Conservation (phyloP, 2,113 vertebrate species). For the Onychorhynchus coronatus region DNA sequence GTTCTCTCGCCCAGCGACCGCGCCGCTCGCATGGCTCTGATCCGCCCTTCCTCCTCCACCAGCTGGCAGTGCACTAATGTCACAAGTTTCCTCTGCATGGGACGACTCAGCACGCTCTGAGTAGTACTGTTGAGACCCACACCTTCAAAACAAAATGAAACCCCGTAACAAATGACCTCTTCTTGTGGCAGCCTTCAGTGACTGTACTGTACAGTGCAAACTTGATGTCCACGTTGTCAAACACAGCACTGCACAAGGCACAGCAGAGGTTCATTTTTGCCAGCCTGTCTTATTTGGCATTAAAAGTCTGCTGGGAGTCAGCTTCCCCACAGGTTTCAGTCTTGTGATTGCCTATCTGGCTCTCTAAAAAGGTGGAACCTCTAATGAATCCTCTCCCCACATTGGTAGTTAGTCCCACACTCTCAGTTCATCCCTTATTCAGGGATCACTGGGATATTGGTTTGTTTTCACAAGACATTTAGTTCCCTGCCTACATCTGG, state of each 20-base stretch:
- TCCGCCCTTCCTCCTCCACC: slow-evolving; percentile 95
- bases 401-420: background rate
- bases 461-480: background rate
- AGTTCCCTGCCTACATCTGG: background rate
- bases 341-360: background rate
- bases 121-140: slow-evolving; percentile 93
- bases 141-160: slow-evolving; percentile 75
- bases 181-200: background rate
- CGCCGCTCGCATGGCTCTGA: slow-evolving; percentile 94
- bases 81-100: slow-evolving; percentile 98
- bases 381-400: background rate
- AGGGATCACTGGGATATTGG: background rate
- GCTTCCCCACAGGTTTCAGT: background rate
- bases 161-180: background rate
- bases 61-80: slow-evolving; percentile 97
- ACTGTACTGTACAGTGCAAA: background rate
- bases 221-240: background rate
- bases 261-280: background rate
- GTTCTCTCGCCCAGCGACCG: slow-evolving; percentile 94
- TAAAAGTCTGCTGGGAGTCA: background rate
- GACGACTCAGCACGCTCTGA: slow-evolving; percentile 94
- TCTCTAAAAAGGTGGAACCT: background rate
- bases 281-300: background rate
- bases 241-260: background rate
- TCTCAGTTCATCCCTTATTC: background rate